phyloP scores from a whole-genome alignment of 2,888 invertebrate species.

The Linnaemya tessellans region DNA sequence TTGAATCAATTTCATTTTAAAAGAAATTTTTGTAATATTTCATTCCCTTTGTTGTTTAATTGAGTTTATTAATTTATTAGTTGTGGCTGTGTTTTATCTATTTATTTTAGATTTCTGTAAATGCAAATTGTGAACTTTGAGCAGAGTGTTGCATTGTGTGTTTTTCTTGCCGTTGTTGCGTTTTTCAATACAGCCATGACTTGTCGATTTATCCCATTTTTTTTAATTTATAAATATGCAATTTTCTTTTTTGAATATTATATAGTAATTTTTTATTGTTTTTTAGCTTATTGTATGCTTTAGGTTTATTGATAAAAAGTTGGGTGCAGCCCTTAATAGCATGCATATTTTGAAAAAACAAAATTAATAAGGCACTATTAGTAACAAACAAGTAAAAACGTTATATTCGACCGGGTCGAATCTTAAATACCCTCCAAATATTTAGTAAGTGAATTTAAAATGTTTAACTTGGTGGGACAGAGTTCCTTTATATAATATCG shows the following conservation, averaged over 20 bases:
- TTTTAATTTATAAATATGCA: too few relatives aligned
- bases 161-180: background rate
- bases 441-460: too few relatives aligned
- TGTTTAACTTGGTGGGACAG: too few relatives aligned
- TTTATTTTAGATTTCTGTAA: background rate
- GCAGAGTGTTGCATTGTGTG: background rate
- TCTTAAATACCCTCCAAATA: too few relatives aligned
- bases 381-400: too few relatives aligned
- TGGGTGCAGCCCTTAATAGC: background rate
- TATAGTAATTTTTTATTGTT: conserved; percentile 28
- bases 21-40: too few relatives aligned
- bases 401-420: too few relatives aligned
- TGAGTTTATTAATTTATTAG: background rate
- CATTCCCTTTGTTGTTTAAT: too few relatives aligned
- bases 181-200: conserved; percentile 37
- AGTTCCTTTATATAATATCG: too few relatives aligned
- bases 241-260: background rate
- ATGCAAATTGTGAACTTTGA: background rate
- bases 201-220: conserved; percentile 30
- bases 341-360: too few relatives aligned
- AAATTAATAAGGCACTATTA: too few relatives aligned
- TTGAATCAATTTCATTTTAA: too few relatives aligned
- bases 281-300: background rate
- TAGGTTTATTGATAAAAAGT: background rate
- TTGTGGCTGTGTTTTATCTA: background rate